Evolutionary conservation across 2,888 invertebrate species (phyloP).

Genomic region (Lepidocyrtoides sp.): DNA sequence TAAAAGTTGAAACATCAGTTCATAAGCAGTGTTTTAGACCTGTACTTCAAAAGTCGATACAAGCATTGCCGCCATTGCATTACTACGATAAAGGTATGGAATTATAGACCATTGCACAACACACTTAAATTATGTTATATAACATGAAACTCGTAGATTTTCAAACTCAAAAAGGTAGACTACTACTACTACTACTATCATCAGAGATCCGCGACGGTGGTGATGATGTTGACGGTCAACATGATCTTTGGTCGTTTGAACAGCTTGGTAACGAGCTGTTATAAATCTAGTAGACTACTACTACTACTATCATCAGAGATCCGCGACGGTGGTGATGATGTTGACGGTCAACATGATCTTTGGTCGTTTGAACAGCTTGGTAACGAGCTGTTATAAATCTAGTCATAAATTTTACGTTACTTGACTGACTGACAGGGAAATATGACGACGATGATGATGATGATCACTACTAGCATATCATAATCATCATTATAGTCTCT

Average conservation of each 20-base stretch:
- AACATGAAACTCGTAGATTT: no score
- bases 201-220: no score
- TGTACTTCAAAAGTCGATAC: background rate
- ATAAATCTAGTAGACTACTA: constrained; percentile 70
- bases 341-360: constrained; percentile 69
- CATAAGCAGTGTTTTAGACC: no score
- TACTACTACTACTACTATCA: no score
- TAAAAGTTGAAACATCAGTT: background rate
- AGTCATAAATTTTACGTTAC: constrained; percentile 69
- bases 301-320: no score
- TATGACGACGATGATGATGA: constrained; percentile 58
- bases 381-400: constrained; percentile 77
- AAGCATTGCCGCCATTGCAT: background rate
- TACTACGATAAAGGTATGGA: no score
- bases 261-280: constrained; percentile 74
- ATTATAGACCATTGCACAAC: no score
- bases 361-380: constrained; percentile 59
- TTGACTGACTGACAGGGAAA: constrained; percentile 64
- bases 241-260: constrained; percentile 66
- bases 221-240: constrained; percentile 67
- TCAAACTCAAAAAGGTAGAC: no score
- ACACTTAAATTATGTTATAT: no score
- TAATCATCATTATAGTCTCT: background rate
- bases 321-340: no score
- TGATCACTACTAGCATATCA: constrained; percentile 31